phyloP scores from a whole-genome alignment of 2,888 invertebrate genomes.

The Graphium colonna region DNA sequence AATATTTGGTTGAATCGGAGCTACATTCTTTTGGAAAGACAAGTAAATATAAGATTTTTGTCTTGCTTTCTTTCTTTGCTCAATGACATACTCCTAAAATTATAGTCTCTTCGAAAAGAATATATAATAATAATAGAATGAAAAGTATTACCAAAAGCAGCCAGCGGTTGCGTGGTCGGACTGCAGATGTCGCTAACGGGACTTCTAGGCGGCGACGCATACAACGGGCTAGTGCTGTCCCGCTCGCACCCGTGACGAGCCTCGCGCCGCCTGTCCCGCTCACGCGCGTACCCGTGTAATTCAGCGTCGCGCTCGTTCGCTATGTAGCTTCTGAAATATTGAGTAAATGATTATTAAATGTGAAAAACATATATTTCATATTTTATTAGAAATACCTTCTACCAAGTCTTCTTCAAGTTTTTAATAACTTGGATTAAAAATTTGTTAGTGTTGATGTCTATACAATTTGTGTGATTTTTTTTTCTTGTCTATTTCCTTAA shows the following conservation, averaged over 20 bases:
- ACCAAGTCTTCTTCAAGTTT: too few species aligned
- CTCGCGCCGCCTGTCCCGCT: constrained; percentile 78
- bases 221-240: constrained; percentile 82
- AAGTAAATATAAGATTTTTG: too few species aligned
- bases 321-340: constrained; percentile 51
- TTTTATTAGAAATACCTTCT: too few species aligned
- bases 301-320: constrained; percentile 65
- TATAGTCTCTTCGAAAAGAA: not conserved
- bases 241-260: constrained; percentile 72
- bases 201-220: constrained; percentile 90
- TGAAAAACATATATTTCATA: not conserved
- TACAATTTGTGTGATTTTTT: too few species aligned
- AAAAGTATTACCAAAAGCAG: constrained; percentile 43
- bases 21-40: too few species aligned
- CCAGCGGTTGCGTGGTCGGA: constrained; percentile 53
- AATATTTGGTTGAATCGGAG: too few species aligned
- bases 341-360: not conserved
- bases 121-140: not conserved
- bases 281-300: constrained; percentile 52
- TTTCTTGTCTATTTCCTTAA: too few species aligned
- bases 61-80: too few species aligned
- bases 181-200: constrained; percentile 83
- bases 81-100: too few species aligned
- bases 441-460: too few species aligned
- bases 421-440: too few species aligned